Evolutionary conservation across 2,113 vertebrate species (phyloP), one percentile per base, ranked within the genome.

Genomic region (Rhadina sibilatrix): DNA sequence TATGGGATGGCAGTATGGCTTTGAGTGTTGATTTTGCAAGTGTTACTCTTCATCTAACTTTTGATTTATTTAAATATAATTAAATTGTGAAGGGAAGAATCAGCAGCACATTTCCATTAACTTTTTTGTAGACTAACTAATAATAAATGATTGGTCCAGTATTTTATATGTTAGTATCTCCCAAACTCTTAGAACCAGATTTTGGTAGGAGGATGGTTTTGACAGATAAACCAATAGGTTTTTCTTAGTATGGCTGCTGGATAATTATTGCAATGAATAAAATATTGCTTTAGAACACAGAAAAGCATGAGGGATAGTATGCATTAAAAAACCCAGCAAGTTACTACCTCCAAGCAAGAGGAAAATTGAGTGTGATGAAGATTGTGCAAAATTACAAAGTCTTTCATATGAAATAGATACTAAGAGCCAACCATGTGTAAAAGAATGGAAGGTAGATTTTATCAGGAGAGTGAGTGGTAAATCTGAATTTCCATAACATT

Each of bases 11-110:
- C 82, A 93, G 20, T 90, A 85, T 83, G 44, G 87, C 94, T 96
- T 94, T 88, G 70, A 74, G 50, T 19, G 10, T 91, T 92, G 86
- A 91, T 75, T 95, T 94, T 89, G 57, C 77, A 96, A 88, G 71
- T 96, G 93, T 89, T 96, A 75, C 61, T 68, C 63, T 94, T 92
- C 96, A 63, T 94, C 82, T 97, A 47, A 77, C 64, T 96, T 79
- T 93, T 87, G 79, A 49, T 44, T 88, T 96, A 61, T 94, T 89
- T 66, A 49, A 89, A 79, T 96, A 74, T 31, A 49, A 83, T 50
- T 25, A 72, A 49, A 69, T 57, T 60, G 10, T 80, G 52, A 87
- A 49, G 11, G 6, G 5, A 17, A 75, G 37, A 77, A 69, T 64
- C 31, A 72, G 5, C 40, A 63, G 12, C 37, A 66, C 19, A 42